Percentiles rank a stretch among this genome's conserved stretches.
Evolutionary conservation across 2,113 vertebrate species (phyloP).

Genomic region (Scomber japonicus): DNA sequence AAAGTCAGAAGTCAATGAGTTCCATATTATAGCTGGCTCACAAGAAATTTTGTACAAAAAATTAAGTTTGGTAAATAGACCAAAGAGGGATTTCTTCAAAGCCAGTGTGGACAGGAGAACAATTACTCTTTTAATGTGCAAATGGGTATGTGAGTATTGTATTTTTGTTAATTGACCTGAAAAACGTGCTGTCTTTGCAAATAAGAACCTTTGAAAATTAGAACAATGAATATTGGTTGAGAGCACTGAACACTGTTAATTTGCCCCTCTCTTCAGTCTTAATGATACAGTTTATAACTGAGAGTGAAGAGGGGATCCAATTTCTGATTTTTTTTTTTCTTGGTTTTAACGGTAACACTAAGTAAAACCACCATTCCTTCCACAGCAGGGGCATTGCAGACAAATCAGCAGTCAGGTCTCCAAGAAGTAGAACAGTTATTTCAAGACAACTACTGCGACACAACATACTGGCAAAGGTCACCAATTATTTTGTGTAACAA

Average conservation of each 20-base stretch:
- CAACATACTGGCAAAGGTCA: slow-evolving; percentile 51
- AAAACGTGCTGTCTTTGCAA: too few relatives aligned
- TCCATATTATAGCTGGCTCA: neutral
- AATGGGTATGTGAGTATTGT: neutral
- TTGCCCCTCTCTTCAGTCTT: neutral
- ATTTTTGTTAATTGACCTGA: too few relatives aligned
- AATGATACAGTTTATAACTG: neutral
- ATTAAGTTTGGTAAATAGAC: neutral
- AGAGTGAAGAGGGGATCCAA: slow-evolving; percentile 2
- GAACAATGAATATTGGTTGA: neutral
- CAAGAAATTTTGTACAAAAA: neutral
- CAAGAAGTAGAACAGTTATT: slow-evolving; percentile 12
- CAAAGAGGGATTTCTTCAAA: too few relatives aligned
- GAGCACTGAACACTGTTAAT: neutral
- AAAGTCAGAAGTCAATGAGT: slow-evolving; percentile 8
- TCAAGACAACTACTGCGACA: slow-evolving; percentile 29
- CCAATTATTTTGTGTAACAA: slow-evolving; percentile 37
- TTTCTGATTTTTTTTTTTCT: slow-evolving; percentile 11
- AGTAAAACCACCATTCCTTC: slow-evolving; percentile 27
- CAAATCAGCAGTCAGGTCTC: slow-evolving; percentile 26
- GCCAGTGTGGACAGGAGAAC: neutral
- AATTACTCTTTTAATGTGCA: neutral
- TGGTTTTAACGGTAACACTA: slow-evolving; percentile 25
- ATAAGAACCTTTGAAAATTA: too few relatives aligned
- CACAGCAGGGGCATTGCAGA: slow-evolving; percentile 27